phyloP scores from a whole-genome alignment of 2,113 vertebrate genomes.

The Pogona vitticeps region DNA sequence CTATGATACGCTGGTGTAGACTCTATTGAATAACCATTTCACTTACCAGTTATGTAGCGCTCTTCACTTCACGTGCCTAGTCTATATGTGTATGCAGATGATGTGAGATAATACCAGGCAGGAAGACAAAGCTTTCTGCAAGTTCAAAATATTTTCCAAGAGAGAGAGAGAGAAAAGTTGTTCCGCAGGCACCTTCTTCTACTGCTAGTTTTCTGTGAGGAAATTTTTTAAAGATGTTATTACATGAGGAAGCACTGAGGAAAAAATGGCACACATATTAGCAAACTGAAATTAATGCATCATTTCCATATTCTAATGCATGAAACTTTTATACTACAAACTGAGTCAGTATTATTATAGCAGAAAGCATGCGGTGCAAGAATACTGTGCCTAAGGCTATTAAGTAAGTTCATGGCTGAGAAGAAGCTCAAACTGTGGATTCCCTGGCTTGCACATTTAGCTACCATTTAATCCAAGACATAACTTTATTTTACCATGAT shows the following conservation, averaged over 20 bases:
- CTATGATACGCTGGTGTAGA: not conserved
- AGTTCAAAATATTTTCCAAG: not conserved
- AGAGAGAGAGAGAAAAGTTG: not conserved
- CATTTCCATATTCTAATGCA: not conserved
- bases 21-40: too few relatives aligned
- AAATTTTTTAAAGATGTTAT: not conserved
- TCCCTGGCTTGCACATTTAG: not conserved
- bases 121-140: not conserved
- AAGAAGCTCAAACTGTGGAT: not conserved
- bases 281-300: not conserved
- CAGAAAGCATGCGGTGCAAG: too few relatives aligned
- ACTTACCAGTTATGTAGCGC: not conserved
- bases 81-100: not conserved
- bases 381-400: not conserved
- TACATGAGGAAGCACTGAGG: not conserved
- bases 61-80: not conserved
- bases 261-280: too few relatives aligned
- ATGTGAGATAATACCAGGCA: not conserved
- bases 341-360: not conserved
- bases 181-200: not conserved
- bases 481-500: not conserved
- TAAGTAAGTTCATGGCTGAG: not conserved
- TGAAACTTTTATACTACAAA: not conserved
- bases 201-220: not conserved
- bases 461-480: not conserved